Percentiles rank a stretch among this genome's conserved stretches.
Evolutionary conservation across 2,888 invertebrate genomes (phyloP).

Genomic region (Heteropelma amictum): DNA sequence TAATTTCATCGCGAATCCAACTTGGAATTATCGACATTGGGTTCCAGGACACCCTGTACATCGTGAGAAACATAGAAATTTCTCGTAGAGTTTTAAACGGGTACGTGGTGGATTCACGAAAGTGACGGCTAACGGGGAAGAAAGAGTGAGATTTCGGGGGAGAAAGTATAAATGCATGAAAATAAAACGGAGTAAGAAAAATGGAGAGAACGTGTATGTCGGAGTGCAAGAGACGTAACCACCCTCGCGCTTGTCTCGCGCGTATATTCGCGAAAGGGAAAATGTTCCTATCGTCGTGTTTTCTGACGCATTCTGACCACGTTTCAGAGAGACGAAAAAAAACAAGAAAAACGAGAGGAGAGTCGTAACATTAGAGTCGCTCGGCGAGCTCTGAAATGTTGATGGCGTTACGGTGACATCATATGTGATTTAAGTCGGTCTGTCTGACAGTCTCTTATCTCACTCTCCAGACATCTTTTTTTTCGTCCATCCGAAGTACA

Average conservation of each 20-base stretch:
- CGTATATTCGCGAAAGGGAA: slow-evolving; percentile 40
- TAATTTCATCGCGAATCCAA: too few species aligned
- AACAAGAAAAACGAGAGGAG: slow-evolving; percentile 13
- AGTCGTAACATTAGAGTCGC: slow-evolving; percentile 51
- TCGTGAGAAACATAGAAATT: slow-evolving; percentile 10
- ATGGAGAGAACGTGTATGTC: slow-evolving; percentile 26
- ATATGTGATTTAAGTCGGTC: slow-evolving; percentile 56
- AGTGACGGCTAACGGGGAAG: not conserved
- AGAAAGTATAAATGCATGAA: slow-evolving; percentile 21
- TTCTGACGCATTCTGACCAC: slow-evolving; percentile 35
- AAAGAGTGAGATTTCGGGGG: slow-evolving; percentile 6
- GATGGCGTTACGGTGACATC: slow-evolving; percentile 58
- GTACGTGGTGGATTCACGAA: slow-evolving; percentile 14
- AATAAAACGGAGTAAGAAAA: slow-evolving; percentile 22
- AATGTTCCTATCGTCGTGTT: slow-evolving; percentile 52
- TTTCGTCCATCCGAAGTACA: not conserved
- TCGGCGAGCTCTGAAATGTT: slow-evolving; percentile 45
- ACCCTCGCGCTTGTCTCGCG: slow-evolving; percentile 49
- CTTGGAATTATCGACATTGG: too few species aligned
- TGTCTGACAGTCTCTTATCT: slow-evolving; percentile 47
- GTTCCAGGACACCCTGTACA: too few species aligned
- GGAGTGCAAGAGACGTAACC: slow-evolving; percentile 45
- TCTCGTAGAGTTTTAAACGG: slow-evolving; percentile 26
- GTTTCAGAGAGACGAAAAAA: slow-evolving; percentile 19
- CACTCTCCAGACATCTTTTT: slow-evolving; percentile 13